phyloP scores from a whole-genome alignment of 2,888 invertebrate species.

The Hyposoter dolosus region DNA sequence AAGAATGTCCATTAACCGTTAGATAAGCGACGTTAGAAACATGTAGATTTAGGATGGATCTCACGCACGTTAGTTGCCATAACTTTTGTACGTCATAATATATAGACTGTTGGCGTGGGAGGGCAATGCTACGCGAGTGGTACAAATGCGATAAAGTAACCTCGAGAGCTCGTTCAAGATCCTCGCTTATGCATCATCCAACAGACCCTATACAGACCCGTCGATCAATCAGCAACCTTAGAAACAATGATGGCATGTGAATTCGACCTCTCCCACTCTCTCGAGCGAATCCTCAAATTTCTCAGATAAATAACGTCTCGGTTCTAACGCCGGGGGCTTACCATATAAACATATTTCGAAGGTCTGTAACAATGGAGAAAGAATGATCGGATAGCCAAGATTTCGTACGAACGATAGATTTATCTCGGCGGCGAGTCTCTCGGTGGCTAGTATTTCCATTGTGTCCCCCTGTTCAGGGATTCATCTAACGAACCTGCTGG shows the following conservation, averaged over 20 bases:
- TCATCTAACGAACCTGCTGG: constrained; percentile 40
- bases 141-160: constrained; percentile 44
- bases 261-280: constrained; percentile 61
- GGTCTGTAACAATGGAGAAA: constrained; percentile 66
- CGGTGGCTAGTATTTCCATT: constrained; percentile 53
- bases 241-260: constrained; percentile 65
- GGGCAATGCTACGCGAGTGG: background rate
- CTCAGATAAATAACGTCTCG: constrained; percentile 38
- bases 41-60: constrained; percentile 48
- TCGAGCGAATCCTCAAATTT: constrained; percentile 59
- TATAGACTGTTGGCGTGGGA: constrained; percentile 9
- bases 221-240: constrained; percentile 68
- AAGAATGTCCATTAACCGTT: background rate
- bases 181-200: constrained; percentile 14
- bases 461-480: constrained; percentile 62
- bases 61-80: constrained; percentile 11
- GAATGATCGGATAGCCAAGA: constrained; percentile 55
- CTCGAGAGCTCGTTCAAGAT: constrained; percentile 45
- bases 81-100: constrained; percentile 14
- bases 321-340: constrained; percentile 10
- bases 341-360: constrained; percentile 65
- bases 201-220: constrained; percentile 30
- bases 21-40: constrained; percentile 1
- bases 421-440: constrained; percentile 51
- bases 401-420: constrained; percentile 65